Evolutionary conservation across 1,140 invertebrate species (phyloP), one percentile per base, ranked within the genome.

Genomic region (Drosophila sp.): DNA sequence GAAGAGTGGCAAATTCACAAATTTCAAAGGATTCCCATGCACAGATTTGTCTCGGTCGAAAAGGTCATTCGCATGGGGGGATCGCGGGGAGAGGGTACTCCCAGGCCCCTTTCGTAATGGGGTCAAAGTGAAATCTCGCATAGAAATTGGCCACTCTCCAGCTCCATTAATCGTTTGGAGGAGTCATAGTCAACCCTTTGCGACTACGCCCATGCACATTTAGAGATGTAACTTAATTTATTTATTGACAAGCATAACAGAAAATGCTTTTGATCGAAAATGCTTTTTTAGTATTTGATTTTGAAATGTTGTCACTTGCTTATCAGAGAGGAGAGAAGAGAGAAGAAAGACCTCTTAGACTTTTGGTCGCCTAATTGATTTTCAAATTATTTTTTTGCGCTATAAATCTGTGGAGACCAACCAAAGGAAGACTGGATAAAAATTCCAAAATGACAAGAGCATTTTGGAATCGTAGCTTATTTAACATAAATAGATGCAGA

Each of bases 401-500:
- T 83, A 89, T 87, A 87, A 87, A 87, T 87, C 84, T 86, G 76
- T 67, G 54, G 69, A 50, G 70, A 65, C 35, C 58, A 67, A 69
- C 70, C 66, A 73, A 81, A 65, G 40, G 56, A 60, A 56, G 56
- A 41, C 62, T 65, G 55, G 70, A 66, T 56, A 64, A 66, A 78
- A 85, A 75, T 67, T 68, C 56, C 60, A 65, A 69, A 82, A 78
- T 85, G 81, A 85, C 81, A 50, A 50, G 65, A 79, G 67, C 75
- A 72, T 78, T 80, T 82, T 76, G 75, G 23, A 10, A 50, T 50
- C 44, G 7, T 71, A 40, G 66, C 60, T 77, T 87, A 72, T 78
- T 83, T 87, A 70, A 70, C 82, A 86, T 86, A 86, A 86, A 82
- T 70, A 87, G 84, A 87, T 87, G 76, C 83, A 76, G 72, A 77